Evolutionary conservation across 2,113 vertebrate species (phyloP).

Genomic region (Aspiorhynchus laticeps): DNA sequence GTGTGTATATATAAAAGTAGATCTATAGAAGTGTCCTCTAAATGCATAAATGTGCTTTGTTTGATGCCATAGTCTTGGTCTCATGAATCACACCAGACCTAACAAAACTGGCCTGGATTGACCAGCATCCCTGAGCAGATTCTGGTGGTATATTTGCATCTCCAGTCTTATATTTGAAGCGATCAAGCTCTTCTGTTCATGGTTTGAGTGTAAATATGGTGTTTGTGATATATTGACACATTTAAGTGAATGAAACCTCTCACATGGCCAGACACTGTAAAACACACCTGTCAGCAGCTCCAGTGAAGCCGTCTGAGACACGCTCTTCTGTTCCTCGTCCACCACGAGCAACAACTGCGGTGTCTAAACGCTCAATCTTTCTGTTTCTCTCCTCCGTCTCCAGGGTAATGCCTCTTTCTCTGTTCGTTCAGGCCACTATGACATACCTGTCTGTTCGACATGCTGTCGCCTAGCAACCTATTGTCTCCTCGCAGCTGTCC

Average conservation of each 20-base stretch:
- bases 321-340: not conserved
- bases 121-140: no score
- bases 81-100: no score
- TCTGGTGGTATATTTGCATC: not conserved
- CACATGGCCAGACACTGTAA: not conserved
- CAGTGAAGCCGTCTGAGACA: not conserved
- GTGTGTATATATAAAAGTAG: no score
- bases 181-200: not conserved
- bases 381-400: conserved; percentile 24
- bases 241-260: not conserved
- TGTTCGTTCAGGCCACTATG: conserved; percentile 39
- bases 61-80: no score
- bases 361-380: not conserved
- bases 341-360: not conserved
- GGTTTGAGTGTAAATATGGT: not conserved
- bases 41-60: no score
- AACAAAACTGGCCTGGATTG: no score
- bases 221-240: not conserved
- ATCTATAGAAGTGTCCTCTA: no score
- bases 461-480: conserved; percentile 64
- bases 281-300: conserved; percentile 30
- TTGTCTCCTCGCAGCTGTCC: conserved; percentile 58
- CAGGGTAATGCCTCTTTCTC: conserved; percentile 34
- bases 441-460: conserved; percentile 62
- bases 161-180: not conserved